A percentile compares a stretch with the other conserved stretches of the same genome.
Evolutionary conservation across 2,888 invertebrate species (phyloP).

Genomic region (Altica lythri): DNA sequence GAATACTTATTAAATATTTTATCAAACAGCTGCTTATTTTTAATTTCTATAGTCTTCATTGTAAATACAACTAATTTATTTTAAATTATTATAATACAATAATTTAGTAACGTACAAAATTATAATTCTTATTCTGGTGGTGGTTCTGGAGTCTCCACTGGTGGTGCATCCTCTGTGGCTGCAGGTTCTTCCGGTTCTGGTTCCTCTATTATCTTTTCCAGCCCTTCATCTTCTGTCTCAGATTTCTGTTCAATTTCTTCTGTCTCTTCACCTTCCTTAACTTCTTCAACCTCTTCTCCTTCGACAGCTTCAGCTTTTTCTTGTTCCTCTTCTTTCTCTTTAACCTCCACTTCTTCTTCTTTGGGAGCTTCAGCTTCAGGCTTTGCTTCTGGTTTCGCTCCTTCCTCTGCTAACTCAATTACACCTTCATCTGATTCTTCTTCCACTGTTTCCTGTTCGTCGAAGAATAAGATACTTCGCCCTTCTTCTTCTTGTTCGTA

Average conservation of each 20-base stretch:
- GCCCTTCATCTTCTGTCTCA: neutral
- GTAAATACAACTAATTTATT: too few relatives aligned
- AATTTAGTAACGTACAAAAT: too few relatives aligned
- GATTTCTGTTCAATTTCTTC: neutral
- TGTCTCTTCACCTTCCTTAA: neutral
- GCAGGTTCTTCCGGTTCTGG: neutral
- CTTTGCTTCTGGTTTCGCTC: conserved; percentile 23
- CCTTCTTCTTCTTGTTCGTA: conserved; percentile 22
- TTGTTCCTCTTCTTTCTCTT: neutral
- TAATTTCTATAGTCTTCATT: too few relatives aligned
- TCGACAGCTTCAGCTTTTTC: neutral
- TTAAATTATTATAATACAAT: too few relatives aligned
- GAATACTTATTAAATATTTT: too few relatives aligned
- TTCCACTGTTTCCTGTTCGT: conserved; percentile 38
- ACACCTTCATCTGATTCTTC: conserved; percentile 36
- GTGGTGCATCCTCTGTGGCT: too few relatives aligned
- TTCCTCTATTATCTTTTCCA: neutral
- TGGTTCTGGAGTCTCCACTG: too few relatives aligned
- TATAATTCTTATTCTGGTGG: too few relatives aligned
- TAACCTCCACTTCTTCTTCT: neutral
- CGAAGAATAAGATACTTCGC: conserved; percentile 42
- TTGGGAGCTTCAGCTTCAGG: neutral
- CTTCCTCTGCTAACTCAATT: conserved; percentile 16
- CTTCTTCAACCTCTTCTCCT: neutral
- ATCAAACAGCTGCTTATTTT: too few relatives aligned